Conservation (phyloP, 1,140 invertebrate genomes). For the Apis mellifera region Amel_HAv3.1 CM009940.2:2798001-2798500, state of each 20-base stretch:
- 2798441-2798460: background rate
- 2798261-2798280: background rate
- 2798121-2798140: background rate
- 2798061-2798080: background rate
- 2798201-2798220: background rate
- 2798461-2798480: background rate
- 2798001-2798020: background rate
- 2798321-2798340: background rate
- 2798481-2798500: slow-evolving; percentile 30
- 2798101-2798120: background rate
- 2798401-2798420: background rate
- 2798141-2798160: background rate
- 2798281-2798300: background rate
- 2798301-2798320: background rate
- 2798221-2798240: background rate
- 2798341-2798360: background rate
- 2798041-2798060: background rate
- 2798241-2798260: background rate
- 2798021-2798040: background rate
- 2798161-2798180: background rate
- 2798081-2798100: background rate
- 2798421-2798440: background rate
- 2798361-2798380: background rate
- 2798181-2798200: background rate
- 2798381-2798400: background rate